A percentile compares a stretch with the other conserved stretches of the same genome.
Conservation (phyloP, 2,113 vertebrate species). For the Petroica traversi region DNA sequence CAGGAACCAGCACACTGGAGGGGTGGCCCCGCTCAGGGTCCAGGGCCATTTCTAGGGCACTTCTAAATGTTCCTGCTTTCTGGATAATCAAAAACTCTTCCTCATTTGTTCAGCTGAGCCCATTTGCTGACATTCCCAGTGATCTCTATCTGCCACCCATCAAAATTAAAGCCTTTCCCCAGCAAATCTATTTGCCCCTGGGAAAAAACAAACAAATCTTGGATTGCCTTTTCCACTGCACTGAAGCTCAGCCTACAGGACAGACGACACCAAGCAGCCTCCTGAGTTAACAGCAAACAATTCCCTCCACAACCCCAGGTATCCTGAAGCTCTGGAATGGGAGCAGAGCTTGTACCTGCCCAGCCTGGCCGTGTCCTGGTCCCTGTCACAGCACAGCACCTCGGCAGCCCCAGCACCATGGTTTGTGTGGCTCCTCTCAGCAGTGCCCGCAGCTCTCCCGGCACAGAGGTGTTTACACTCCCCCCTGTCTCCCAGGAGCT, state of each 20-base stretch:
- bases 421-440: not conserved
- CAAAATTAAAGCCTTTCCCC: not conserved
- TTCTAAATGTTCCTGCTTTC: not conserved
- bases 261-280: not conserved
- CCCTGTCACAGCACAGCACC: not conserved
- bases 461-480: not conserved
- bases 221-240: not conserved
- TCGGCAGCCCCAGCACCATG: rapidly evolving
- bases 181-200: not conserved
- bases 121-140: not conserved
- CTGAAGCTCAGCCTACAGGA: not conserved
- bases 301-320: not conserved
- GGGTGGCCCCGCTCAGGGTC: not conserved
- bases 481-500: conserved; percentile 9
- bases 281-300: rapidly evolving
- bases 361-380: not conserved
- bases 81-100: not conserved
- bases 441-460: not conserved
- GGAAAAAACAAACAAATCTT: not conserved
- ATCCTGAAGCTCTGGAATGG: not conserved
- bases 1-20: not conserved
- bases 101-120: not conserved
- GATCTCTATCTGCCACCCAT: not conserved
- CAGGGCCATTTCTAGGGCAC: not conserved
- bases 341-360: not conserved